Evolutionary conservation across 2,113 vertebrate species (phyloP).

Genomic region (Petrocephalus zakoni): DNA sequence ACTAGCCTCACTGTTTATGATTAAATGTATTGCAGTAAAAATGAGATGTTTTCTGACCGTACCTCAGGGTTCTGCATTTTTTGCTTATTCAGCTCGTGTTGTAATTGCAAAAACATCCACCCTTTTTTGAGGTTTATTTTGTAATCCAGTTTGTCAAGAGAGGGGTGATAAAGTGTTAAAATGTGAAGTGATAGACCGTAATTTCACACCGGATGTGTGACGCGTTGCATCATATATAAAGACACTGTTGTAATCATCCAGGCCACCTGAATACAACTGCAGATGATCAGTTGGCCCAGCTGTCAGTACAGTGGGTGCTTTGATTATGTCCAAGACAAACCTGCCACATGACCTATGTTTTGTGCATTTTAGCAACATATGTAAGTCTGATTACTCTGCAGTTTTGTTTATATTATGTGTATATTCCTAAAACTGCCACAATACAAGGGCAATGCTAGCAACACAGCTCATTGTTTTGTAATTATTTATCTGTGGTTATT

Average conservation of each 20-base stretch:
- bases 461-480: neutral
- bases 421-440: neutral
- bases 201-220: neutral
- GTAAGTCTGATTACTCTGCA: neutral
- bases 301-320: neutral
- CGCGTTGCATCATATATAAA: neutral
- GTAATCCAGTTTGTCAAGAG: neutral
- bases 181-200: neutral
- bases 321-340: neutral
- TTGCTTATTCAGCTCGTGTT: neutral
- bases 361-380: neutral
- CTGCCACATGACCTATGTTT: neutral
- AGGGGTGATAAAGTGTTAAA: neutral
- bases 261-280: neutral
- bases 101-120: neutral
- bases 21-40: slow-evolving; percentile 3
- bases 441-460: neutral
- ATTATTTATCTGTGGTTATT: neutral
- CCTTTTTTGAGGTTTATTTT: slow-evolving; percentile 5
- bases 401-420: neutral
- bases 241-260: neutral
- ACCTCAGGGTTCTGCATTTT: neutral
- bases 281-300: neutral
- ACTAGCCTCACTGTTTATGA: neutral
- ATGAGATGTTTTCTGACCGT: neutral